phyloP scores from a whole-genome alignment of 2,797 vertebrate genomes.

The Dermochelys coriacea region DNA sequence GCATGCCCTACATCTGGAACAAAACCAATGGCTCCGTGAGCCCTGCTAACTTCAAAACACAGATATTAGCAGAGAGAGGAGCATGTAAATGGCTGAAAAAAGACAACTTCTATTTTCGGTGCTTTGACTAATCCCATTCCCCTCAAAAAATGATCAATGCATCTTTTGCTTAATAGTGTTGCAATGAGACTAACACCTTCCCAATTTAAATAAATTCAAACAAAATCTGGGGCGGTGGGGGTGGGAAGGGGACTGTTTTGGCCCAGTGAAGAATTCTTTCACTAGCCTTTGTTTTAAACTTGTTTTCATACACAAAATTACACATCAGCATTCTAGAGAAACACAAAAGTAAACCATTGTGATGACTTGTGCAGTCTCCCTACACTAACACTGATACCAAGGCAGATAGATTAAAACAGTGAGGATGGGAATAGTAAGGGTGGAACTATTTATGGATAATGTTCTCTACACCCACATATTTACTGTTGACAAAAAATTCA shows the following conservation, averaged over 20 bases:
- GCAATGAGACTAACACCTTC: neutral
- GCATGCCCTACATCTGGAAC: neutral
- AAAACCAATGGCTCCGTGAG: neutral
- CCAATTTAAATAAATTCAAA: neutral
- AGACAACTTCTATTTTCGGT: neutral
- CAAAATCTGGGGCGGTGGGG: neutral
- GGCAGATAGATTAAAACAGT: conserved; percentile 60
- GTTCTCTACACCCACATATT: conserved; percentile 70
- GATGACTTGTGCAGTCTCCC: conserved; percentile 47
- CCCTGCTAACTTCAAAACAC: neutral
- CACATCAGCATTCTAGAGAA: neutral
- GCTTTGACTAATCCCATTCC: neutral
- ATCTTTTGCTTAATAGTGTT: neutral
- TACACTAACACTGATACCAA: conserved; percentile 58
- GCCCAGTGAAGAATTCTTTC: neutral
- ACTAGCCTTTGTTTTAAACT: conserved; percentile 9
- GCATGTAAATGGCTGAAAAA: neutral
- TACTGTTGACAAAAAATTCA: conserved; percentile 41
- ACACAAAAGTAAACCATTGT: conserved; percentile 35
- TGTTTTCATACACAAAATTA: neutral
- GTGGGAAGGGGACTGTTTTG: neutral
- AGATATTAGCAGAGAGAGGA: neutral
- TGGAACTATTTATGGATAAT: conserved; percentile 46
- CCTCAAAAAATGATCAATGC: neutral
- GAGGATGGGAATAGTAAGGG: neutral